Evolutionary conservation across 2,113 vertebrate species (phyloP).

Genomic region (Tragelaphus buxtoni): DNA sequence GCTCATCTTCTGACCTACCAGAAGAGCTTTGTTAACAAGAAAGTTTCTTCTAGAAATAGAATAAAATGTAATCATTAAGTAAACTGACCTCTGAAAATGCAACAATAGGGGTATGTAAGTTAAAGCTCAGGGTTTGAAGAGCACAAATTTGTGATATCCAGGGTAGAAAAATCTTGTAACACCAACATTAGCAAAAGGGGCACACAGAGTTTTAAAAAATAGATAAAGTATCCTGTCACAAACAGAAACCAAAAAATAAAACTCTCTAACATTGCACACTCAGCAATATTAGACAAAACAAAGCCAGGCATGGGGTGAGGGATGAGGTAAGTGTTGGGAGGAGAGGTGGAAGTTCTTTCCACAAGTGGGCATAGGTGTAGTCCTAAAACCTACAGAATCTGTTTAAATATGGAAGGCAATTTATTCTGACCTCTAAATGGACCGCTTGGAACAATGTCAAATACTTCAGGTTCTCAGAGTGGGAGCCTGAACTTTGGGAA

Average conservation of each 20-base stretch:
- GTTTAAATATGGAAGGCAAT: background rate
- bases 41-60: background rate
- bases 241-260: background rate
- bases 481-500: background rate
- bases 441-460: background rate
- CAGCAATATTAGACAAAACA: background rate
- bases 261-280: background rate
- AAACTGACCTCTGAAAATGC: background rate
- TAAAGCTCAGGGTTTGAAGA: background rate
- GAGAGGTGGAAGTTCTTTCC: background rate
- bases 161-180: background rate
- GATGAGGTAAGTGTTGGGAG: no score
- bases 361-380: background rate
- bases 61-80: background rate
- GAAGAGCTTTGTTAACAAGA: background rate
- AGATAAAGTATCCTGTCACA: background rate
- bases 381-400: background rate
- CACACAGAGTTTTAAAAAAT: background rate
- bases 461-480: background rate
- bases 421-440: background rate
- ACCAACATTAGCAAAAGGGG: background rate
- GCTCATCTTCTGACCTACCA: background rate
- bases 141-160: background rate
- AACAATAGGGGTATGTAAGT: background rate
- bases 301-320: background rate